These are phyloP conservation scores for Caenorhabditis becei DNA, from an alignment of 2,888 invertebrate genomes.

Conservation along the genomic window DNA sequence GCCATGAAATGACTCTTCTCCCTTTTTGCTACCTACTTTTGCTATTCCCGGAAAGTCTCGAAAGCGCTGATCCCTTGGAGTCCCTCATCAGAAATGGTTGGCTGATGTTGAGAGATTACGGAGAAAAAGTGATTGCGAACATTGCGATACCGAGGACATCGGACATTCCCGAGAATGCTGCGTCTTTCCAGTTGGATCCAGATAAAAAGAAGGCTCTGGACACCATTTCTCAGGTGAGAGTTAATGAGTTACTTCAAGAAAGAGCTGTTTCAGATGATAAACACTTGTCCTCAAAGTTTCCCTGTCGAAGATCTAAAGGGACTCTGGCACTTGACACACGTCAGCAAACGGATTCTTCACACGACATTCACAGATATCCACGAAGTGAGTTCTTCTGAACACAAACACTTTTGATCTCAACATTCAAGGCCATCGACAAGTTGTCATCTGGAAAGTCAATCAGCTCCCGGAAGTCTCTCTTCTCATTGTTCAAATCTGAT, in stretches of 20 bases:
- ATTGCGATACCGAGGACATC: constrained; percentile 54
- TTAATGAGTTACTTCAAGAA: too few species aligned
- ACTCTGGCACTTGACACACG: constrained; percentile 49
- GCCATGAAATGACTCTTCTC: constrained; percentile 29
- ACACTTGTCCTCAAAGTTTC: constrained; percentile 40
- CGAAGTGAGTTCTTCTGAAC: constrained; percentile 19
- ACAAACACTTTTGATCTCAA: neutral
- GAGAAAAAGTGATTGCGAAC: constrained; percentile 59
- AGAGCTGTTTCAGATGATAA: constrained; percentile 52
- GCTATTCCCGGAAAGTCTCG: neutral
- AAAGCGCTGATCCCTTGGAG: constrained; percentile 49
- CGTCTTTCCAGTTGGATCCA: constrained; percentile 47
- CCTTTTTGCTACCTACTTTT: constrained; percentile 16
- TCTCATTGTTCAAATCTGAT: constrained; percentile 42
- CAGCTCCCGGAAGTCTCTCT: constrained; percentile 49
- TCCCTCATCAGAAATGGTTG: constrained; percentile 56
- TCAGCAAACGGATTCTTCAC: constrained; percentile 48
- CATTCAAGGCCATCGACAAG: constrained; percentile 39
- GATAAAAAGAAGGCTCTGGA: constrained; percentile 39
- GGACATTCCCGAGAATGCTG: constrained; percentile 36
- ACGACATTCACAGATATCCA: constrained; percentile 46
- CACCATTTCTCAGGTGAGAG: constrained; percentile 47
- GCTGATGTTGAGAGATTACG: constrained; percentile 59
- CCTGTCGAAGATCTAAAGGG: constrained; percentile 45
- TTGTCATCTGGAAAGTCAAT: constrained; percentile 44